These are phyloP conservation scores for Mythimna ferrago DNA, from an alignment of 2,888 invertebrate genomes.

Conservation along the genomic window DNA sequence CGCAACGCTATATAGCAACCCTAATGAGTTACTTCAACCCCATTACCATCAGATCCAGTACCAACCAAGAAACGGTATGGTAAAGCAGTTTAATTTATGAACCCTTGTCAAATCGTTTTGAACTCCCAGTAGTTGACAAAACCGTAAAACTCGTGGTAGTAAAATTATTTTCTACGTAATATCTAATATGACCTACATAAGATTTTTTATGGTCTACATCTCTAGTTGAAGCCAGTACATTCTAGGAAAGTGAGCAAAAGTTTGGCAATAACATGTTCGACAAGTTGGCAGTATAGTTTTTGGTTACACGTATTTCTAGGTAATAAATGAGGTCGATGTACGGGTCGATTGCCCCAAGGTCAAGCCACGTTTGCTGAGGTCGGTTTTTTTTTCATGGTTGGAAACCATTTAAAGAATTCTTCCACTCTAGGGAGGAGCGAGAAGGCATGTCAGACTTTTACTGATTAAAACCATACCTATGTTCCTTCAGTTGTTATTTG, in stretches of 20 bases:
- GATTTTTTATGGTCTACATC: not conserved
- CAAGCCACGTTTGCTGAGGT: not conserved
- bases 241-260: slow-evolving; percentile 12
- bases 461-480: no score
- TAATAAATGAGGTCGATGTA: not conserved
- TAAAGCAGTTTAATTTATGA: no score
- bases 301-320: not conserved
- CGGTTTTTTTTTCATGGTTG: not conserved
- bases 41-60: no score
- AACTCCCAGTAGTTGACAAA: not conserved
- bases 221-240: not conserved
- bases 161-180: not conserved
- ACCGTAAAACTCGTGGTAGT: not conserved
- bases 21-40: no score
- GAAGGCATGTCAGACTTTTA: no score
- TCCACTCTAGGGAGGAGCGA: no score
- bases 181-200: no score
- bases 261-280: slow-evolving; percentile 13
- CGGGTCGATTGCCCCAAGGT: not conserved
- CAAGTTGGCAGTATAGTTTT: not conserved
- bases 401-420: no score
- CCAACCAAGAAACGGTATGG: no score
- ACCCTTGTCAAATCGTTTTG: no score
- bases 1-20: no score
- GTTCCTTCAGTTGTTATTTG: no score